Evolutionary conservation across 2,888 invertebrate genomes (phyloP).

Genomic region (Heliconius aoede): DNA sequence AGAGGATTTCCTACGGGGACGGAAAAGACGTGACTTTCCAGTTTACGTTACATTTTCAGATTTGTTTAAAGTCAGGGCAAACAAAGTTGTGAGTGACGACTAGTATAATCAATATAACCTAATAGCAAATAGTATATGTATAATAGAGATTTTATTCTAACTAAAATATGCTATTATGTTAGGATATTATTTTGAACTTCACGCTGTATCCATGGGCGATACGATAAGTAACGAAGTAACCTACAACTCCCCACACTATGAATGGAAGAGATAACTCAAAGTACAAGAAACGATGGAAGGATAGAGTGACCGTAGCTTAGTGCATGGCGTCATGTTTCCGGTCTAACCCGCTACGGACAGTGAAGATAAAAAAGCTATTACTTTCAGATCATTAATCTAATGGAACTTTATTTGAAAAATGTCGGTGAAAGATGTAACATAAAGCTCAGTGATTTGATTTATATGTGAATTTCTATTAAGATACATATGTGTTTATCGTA

Average conservation of each 20-base stretch:
- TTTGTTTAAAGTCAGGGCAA: not conserved
- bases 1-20: not conserved
- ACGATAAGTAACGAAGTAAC: too few species aligned
- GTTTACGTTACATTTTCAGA: not conserved
- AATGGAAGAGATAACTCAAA: not conserved
- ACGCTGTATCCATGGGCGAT: too few species aligned
- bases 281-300: not conserved
- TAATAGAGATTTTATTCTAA: not conserved
- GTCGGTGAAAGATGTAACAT: not conserved
- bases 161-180: not conserved
- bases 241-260: not conserved
- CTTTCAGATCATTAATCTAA: constrained; percentile 17
- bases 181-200: not conserved
- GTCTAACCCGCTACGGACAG: not conserved
- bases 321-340: not conserved
- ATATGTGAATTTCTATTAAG: not conserved
- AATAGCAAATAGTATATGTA: not conserved
- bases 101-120: not conserved
- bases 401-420: constrained; percentile 7
- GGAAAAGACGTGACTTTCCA: not conserved
- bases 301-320: not conserved
- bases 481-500: not conserved
- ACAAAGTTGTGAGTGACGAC: not conserved
- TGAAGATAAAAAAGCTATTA: constrained; percentile 19
- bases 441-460: not conserved